A percentile compares a stretch with the other conserved stretches of the same genome.
Evolutionary conservation across 2,888 invertebrate genomes (phyloP).

Genomic region (Odontomyia ornata): DNA sequence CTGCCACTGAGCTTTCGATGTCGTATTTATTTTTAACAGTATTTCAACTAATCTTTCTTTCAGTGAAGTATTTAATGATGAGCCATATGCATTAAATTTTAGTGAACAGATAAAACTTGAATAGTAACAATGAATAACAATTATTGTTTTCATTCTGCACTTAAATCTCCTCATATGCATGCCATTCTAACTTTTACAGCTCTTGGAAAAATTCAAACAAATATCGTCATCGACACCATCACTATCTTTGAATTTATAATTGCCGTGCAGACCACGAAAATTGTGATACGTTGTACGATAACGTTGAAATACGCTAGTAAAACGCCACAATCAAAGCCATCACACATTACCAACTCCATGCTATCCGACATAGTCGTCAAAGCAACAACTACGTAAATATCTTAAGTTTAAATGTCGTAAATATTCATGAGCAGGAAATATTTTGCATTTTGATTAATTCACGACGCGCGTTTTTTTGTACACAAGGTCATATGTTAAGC

Average conservation of each 20-base stretch:
- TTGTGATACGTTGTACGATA: constrained; percentile 22
- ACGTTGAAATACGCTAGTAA: constrained; percentile 25
- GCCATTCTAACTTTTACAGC: no score
- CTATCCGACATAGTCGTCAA: not conserved
- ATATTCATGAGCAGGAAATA: constrained; percentile 54
- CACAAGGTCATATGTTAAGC: constrained; percentile 53
- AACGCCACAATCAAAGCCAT: constrained; percentile 18
- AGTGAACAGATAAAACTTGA: no score
- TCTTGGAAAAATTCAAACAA: not conserved
- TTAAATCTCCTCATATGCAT: no score
- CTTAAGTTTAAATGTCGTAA: constrained; percentile 50
- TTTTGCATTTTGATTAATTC: constrained; percentile 54
- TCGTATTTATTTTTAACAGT: no score
- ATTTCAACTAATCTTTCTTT: no score
- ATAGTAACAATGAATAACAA: no score
- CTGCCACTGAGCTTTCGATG: no score
- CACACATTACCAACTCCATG: not conserved
- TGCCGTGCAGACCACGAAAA: constrained; percentile 13
- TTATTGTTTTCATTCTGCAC: no score
- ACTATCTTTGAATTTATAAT: not conserved
- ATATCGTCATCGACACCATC: not conserved
- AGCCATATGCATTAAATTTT: no score
- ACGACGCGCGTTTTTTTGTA: constrained; percentile 51
- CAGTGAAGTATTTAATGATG: no score
- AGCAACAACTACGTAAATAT: constrained; percentile 38